Conservation (phyloP, 2,888 invertebrate species). For the Furcula furcula region DNA sequence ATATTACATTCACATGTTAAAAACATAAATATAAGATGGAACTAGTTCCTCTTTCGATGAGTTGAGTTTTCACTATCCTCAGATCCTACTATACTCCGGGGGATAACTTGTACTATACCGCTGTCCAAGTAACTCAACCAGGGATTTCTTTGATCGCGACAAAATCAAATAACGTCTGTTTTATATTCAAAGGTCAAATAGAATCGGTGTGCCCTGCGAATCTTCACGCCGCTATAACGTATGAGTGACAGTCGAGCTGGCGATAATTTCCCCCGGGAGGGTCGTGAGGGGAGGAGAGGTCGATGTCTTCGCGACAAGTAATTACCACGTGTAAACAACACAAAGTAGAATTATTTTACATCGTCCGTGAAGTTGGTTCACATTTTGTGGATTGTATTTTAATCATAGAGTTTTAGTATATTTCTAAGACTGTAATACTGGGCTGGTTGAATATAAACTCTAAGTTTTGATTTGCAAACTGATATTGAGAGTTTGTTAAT, state of each 20-base stretch:
- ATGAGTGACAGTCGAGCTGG: conserved; percentile 29
- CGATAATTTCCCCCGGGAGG: conserved; percentile 40
- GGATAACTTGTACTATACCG: too few species aligned
- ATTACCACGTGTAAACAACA: conserved; percentile 40
- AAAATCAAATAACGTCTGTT: conserved; percentile 23
- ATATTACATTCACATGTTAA: too few species aligned
- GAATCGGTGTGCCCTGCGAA: conserved; percentile 30
- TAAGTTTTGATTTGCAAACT: too few species aligned
- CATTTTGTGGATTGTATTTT: too few species aligned
- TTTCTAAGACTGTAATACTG: too few species aligned
- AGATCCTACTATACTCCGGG: too few species aligned
- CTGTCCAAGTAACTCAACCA: conserved; percentile 3
- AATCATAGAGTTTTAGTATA: too few species aligned
- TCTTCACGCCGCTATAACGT: conserved; percentile 43
- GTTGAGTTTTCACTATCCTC: too few species aligned
- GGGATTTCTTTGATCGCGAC: conserved; percentile 13
- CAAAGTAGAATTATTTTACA: conserved; percentile 24
- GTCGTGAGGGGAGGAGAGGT: not conserved
- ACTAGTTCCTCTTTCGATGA: too few species aligned
- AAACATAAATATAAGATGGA: too few species aligned
- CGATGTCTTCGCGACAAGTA: conserved; percentile 30
- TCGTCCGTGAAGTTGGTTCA: not conserved
- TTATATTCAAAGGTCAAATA: conserved; percentile 44
- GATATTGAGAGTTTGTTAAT: too few species aligned
- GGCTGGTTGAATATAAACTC: too few species aligned